These are phyloP conservation scores for Whitmania pigra DNA, from an alignment of 1,140 invertebrate species.

Conservation along the genomic window DNA sequence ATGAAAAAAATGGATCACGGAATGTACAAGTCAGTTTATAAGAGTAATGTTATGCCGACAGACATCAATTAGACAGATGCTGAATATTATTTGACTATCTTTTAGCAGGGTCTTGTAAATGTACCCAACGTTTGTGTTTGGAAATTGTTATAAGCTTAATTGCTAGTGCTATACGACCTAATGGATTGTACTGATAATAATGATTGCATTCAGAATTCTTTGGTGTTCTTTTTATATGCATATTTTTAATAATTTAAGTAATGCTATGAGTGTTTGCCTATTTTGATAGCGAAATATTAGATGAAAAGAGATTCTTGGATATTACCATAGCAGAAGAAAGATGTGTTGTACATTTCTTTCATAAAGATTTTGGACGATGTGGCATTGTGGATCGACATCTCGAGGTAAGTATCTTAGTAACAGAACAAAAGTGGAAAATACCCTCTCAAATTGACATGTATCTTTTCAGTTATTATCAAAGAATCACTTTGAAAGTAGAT, in stretches of 20 bases:
- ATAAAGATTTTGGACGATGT: conserved; percentile 39
- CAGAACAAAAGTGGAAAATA: neutral
- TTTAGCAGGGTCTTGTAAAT: no score
- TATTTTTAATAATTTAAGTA: no score
- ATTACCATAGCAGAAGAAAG: conserved; percentile 35
- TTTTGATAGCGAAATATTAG: conserved; percentile 30
- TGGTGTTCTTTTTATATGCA: no score
- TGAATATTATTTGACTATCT: no score
- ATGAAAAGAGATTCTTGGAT: conserved; percentile 38
- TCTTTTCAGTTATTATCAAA: conserved; percentile 33
- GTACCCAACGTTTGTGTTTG: no score
- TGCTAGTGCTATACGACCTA: no score
- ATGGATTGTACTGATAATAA: no score
- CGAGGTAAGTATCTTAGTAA: conserved; percentile 28
- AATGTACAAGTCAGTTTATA: conserved; percentile 31
- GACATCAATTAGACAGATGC: no score
- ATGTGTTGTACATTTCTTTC: conserved; percentile 40
- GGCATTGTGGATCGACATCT: conserved; percentile 39
- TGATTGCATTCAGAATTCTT: no score
- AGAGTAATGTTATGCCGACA: no score
- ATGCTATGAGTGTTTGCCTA: no score
- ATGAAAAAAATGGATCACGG: conserved; percentile 35
- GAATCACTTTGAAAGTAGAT: conserved; percentile 39
- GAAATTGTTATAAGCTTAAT: no score
- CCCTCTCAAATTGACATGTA: conserved; percentile 21